Conservation (phyloP, 2,113 vertebrate genomes). For the Nyctereutes procyonoides region DNA sequence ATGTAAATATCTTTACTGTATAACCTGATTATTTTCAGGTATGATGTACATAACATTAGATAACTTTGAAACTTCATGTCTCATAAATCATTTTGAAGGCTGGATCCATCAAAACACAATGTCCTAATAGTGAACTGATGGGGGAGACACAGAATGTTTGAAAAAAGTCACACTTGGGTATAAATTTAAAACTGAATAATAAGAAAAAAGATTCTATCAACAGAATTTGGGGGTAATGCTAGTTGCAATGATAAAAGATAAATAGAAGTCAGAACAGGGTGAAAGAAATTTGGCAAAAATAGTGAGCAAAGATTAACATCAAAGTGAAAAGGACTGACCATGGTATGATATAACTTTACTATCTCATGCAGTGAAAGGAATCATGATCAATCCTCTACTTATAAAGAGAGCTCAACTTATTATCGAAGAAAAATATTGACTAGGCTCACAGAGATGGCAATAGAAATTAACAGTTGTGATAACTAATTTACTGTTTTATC, state of each 20-base stretch:
- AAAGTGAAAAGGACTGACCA: not conserved
- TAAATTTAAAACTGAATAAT: constrained; percentile 31
- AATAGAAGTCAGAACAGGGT: constrained; percentile 36
- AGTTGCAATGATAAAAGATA: constrained; percentile 34
- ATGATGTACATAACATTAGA: not conserved
- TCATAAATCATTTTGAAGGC: constrained; percentile 53
- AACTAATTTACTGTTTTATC: constrained; percentile 39
- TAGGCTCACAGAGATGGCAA: not conserved
- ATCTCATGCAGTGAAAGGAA: not conserved
- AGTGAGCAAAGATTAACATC: not conserved
- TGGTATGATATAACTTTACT: not conserved
- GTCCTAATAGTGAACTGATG: constrained; percentile 45
- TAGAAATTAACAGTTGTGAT: constrained; percentile 43
- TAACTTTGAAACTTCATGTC: not conserved
- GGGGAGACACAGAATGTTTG: constrained; percentile 4
- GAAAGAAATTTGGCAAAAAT: constrained; percentile 63
- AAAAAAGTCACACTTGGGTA: constrained; percentile 37
- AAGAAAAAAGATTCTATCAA: constrained; percentile 50
- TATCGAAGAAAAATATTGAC: constrained; percentile 60
- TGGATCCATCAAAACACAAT: constrained; percentile 58
- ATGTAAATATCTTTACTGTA: constrained; percentile 57
- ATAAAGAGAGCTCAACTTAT: constrained; percentile 15
- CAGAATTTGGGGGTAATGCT: constrained; percentile 27
- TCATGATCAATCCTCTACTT: constrained; percentile 44
- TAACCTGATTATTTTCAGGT: constrained; percentile 27